Base-by-base conservation (phyloP, 1,140 invertebrate species). In the Portunus trituberculatus region DNA sequence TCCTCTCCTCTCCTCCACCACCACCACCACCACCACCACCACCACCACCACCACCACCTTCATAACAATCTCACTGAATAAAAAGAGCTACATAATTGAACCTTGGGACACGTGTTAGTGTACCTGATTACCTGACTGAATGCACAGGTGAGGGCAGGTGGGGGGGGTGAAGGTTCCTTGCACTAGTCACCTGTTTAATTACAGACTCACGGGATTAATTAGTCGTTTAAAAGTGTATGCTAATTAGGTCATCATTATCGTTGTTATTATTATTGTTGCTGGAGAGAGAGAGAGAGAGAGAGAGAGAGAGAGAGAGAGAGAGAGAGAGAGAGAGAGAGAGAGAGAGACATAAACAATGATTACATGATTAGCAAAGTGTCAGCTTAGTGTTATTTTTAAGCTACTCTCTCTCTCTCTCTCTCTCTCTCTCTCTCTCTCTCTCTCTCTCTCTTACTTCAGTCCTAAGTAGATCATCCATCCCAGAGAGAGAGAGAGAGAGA, bases 231-330 rank as follows among this genome's bases (percentile, higher is more conserved):
- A 39, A 59, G 16, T 59, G 3, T 16, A 1, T 76, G 20, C 3
- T 76, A 76, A 76, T n/a, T 20, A n/a, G 25, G 3, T n/a, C n/a
- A n/a, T n/a, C n/a, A 7, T 76, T n/a, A n/a, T 76, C n/a, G 67
- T 59, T 59, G 12, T 59, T 59, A 59, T 59, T 59, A 59, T 59
- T 59, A 59, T 59, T 59, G 16, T 59, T 59, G 52, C 12, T 59
- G n/a, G 67, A 76, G 67, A 76, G 67, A 76, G 67, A 76, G 67
- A 76, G 67, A 76, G 67, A 76, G 67, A 76, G 67, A 76, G 67
- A 76, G 67, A 59, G 52, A 59, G 52, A 59, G 52, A 76, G 67
- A 76, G 67, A 76, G 67, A 76, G 67, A 76, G 67, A 76, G 67
- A 76, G 67, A 76, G 67, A 76, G 67, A 76, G 67, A 76, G 67